Conservation (phyloP, 2,888 invertebrate genomes). For the Hydroisotoma schaefferi region DNA sequence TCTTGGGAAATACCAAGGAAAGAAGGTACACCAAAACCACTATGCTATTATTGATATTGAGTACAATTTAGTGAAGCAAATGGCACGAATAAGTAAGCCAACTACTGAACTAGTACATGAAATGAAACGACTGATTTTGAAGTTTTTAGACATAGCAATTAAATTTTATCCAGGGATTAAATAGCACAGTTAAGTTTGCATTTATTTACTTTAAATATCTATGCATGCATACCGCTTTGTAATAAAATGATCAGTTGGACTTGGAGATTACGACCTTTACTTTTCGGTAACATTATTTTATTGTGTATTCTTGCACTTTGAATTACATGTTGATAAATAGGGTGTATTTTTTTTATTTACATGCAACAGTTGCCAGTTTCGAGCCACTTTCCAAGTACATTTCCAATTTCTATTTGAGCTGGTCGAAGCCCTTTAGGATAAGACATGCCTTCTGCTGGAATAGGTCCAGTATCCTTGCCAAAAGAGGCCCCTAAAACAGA, state of each 20-base stretch:
- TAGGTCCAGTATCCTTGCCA: neutral
- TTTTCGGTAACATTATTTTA: too few relatives aligned
- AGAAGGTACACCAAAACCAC: slow-evolving; percentile 36
- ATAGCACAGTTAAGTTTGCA: neutral
- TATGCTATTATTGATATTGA: slow-evolving; percentile 24
- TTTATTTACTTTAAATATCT: neutral
- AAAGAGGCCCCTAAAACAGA: neutral
- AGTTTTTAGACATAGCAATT: slow-evolving; percentile 22
- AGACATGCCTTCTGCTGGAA: neutral
- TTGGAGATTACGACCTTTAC: too few relatives aligned
- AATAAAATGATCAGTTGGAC: too few relatives aligned
- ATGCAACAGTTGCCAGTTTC: slow-evolving; percentile 6
- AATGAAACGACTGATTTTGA: slow-evolving; percentile 26
- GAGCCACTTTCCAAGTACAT: neutral
- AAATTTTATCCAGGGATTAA: slow-evolving; percentile 26
- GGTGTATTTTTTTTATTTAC: too few relatives aligned
- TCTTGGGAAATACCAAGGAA: slow-evolving; percentile 26
- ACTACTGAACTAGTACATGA: slow-evolving; percentile 23
- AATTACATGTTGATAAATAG: too few relatives aligned
- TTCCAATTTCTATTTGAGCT: neutral
- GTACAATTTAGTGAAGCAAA: slow-evolving; percentile 23
- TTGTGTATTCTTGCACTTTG: too few relatives aligned
- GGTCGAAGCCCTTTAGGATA: slow-evolving; percentile 1
- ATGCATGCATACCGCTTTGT: too few relatives aligned
- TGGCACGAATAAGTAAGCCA: slow-evolving; percentile 27